A percentile compares a stretch with the other conserved stretches of the same genome.
Conservation (phyloP, 2,888 invertebrate species). For the Tipula vernalis region DNA sequence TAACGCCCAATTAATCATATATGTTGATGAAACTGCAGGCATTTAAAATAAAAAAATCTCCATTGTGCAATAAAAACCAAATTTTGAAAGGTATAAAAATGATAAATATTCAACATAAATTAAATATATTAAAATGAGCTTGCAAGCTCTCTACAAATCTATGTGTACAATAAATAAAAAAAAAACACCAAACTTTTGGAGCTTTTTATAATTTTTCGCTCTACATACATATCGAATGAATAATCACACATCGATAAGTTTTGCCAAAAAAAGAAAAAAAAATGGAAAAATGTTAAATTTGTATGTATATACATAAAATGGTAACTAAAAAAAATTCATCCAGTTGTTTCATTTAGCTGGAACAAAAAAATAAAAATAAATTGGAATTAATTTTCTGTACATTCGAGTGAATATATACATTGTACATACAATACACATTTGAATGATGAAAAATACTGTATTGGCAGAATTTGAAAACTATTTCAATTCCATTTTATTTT, state of each 20-base stretch:
- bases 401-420: not conserved
- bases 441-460: not conserved
- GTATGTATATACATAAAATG: not conserved
- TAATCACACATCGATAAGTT: not conserved
- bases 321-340: not conserved
- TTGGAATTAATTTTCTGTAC: not conserved
- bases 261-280: not conserved
- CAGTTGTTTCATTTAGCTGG: not conserved
- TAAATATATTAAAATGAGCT: not conserved
- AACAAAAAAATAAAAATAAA: not conserved
- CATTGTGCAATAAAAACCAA: not conserved
- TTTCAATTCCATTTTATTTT: not conserved
- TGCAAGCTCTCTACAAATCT: too few species aligned
- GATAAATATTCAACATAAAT: not conserved
- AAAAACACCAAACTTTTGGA: too few species aligned
- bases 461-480: not conserved
- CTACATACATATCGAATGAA: not conserved
- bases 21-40: too few species aligned
- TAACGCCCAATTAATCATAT: not conserved
- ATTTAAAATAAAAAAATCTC: not conserved
- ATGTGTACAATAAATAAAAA: too few species aligned
- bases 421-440: not conserved
- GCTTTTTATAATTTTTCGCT: not conserved
- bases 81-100: not conserved
- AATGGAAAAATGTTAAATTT: not conserved